phyloP scores from a whole-genome alignment of 1,140 invertebrate genomes.

The Centruroides sculpturatus region DNA sequence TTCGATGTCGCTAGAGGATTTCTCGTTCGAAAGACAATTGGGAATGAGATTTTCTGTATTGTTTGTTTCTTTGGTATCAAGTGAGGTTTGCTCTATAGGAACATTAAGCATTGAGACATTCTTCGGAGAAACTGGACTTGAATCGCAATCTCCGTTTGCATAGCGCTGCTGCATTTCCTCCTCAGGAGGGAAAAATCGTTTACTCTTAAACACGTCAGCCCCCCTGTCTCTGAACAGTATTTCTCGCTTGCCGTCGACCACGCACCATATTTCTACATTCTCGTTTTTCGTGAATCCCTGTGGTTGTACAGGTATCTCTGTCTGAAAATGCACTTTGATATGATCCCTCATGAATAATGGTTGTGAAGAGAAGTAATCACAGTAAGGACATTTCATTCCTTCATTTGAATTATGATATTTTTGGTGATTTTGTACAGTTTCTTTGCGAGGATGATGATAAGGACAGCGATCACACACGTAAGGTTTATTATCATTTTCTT shows the following conservation, averaged over 20 bases:
- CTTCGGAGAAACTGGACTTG: too few species aligned
- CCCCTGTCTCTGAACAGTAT: conserved; percentile 14
- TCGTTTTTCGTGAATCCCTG: conserved; percentile 35
- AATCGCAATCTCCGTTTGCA: not conserved
- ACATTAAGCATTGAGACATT: too few species aligned
- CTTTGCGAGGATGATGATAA: conserved; percentile 52
- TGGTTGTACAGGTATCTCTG: conserved; percentile 39
- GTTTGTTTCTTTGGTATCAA: too few species aligned
- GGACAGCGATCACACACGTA: conserved; percentile 58
- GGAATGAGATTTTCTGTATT: too few species aligned
- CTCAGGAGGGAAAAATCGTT: not conserved
- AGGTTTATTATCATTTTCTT: conserved; percentile 31
- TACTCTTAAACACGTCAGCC: not conserved
- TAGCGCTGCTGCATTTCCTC: not conserved
- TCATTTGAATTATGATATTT: conserved; percentile 47
- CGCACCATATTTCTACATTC: conserved; percentile 5
- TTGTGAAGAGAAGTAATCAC: conserved; percentile 64
- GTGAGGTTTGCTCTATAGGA: too few species aligned
- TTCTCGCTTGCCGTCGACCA: conserved; percentile 1
- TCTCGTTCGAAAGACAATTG: too few species aligned
- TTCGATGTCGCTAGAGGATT: too few species aligned
- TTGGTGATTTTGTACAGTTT: conserved; percentile 56
- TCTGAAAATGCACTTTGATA: conserved; percentile 57
- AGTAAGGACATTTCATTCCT: conserved; percentile 57
- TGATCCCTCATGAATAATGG: conserved; percentile 62